Evolutionary conservation across 2,113 vertebrate genomes (phyloP).

Genomic region (Uropsilus gracilis): DNA sequence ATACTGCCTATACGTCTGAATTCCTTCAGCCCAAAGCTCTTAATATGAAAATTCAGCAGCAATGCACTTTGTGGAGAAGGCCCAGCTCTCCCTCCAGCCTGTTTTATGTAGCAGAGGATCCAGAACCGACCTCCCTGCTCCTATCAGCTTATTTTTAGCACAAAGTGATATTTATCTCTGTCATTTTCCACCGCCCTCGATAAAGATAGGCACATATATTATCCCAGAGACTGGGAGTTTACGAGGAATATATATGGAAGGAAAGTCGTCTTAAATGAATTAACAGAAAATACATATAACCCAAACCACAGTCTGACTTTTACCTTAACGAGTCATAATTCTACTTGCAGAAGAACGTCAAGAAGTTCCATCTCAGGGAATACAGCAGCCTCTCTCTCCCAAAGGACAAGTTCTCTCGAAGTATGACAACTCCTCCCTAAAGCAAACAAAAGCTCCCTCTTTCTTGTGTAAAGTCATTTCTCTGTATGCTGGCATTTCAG

Average conservation of each 20-base stretch:
- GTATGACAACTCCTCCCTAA: not conserved
- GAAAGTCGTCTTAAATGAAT: constrained; percentile 62
- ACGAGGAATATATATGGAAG: constrained; percentile 16
- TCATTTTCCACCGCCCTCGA: constrained; percentile 40
- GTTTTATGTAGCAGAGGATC: constrained; percentile 65
- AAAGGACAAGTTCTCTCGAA: constrained; percentile 34
- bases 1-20: constrained; percentile 77
- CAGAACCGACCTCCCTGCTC: constrained; percentile 55
- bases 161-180: constrained; percentile 57
- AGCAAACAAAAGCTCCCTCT: constrained; percentile 41
- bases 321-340: constrained; percentile 52
- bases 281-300: constrained; percentile 68
- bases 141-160: constrained; percentile 60
- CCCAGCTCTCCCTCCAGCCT: constrained; percentile 71
- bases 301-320: constrained; percentile 58
- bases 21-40: constrained; percentile 81
- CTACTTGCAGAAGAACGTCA: constrained; percentile 16
- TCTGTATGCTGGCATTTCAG: not conserved
- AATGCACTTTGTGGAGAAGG: constrained; percentile 56
- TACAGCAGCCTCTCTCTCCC: constrained; percentile 39
- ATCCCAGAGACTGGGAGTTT: not conserved
- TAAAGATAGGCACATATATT: constrained; percentile 55
- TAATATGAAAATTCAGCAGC: constrained; percentile 79
- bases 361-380: not conserved
- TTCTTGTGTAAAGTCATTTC: not conserved